Evolutionary conservation across 1,140 invertebrate genomes (phyloP), one percentile per base, ranked within the genome.

Genomic region (Campoletis sonorensis): DNA sequence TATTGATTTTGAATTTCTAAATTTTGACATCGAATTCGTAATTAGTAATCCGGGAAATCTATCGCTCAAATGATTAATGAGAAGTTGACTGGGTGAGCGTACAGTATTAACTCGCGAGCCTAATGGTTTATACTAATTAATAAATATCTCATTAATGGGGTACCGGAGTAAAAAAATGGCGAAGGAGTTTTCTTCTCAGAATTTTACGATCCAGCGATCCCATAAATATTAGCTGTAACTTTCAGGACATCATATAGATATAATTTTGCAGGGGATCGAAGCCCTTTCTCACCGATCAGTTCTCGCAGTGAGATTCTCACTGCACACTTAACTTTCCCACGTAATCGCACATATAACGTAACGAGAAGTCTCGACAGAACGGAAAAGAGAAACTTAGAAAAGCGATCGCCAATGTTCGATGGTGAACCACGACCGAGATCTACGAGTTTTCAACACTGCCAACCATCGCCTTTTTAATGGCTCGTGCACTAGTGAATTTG

Each of bases 301-400:
- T 58, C 5, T 49, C 11, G 51, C n/a, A 30, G 40, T 33, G 72
- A 49, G 40, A 40, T 75, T 51, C 51, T 51, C 72, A 26, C 72
- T 27, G 27, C 27, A 75, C 72, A 75, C 51, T 75, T 75, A 75
- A 75, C 72, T 75, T 75, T 58, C 40, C 40, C 51, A 75, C 72
- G 51, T 51, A 75, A 75, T 75, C 72, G 23, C 40, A 27, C 21
- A 70, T 70, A 21, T 70, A 33, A 30, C 16, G 30, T 70, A 18
- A 33, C 15, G 67, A 33, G 67, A 70, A 30, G 16, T 26, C 72
- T 51, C 72, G 21, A 75, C 26, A 18, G 37, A 64, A 15, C 27
- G 21, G 23, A 23, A 54, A 54, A 40, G 27, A 33, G 70, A 51
- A 75, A 51, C 72, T 40, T 75, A 13, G 51, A 58, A 51, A 75